A percentile compares a stretch with the other conserved stretches of the same genome.
Conservation (phyloP, 2,113 vertebrate genomes). For the Carassius carassius region DNA sequence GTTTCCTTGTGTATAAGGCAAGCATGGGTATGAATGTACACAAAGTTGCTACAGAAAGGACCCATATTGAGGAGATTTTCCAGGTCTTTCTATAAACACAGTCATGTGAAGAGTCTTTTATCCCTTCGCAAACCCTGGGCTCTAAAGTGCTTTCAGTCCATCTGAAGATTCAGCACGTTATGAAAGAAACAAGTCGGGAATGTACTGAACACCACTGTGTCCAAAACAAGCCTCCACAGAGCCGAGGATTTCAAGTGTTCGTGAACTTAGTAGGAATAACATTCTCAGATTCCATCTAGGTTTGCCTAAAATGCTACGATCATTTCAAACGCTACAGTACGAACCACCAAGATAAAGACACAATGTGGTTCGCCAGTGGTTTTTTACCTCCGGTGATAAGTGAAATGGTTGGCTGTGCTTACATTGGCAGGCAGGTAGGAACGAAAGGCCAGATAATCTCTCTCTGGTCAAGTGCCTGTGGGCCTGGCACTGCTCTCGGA, state of each 20-base stretch:
- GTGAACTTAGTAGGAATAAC: constrained; percentile 22
- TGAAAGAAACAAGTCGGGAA: constrained; percentile 22
- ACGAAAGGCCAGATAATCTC: constrained; percentile 12
- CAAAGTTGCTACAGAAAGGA: not conserved
- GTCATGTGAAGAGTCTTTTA: constrained; percentile 37
- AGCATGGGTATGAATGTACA: not conserved
- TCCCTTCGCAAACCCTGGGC: not conserved
- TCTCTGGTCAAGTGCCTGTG: constrained; percentile 21
- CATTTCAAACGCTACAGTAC: constrained; percentile 11
- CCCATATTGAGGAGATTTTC: constrained; percentile 15
- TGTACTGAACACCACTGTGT: constrained; percentile 18
- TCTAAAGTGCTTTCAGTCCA: constrained; percentile 38
- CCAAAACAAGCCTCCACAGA: constrained; percentile 18
- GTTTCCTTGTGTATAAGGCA: not conserved
- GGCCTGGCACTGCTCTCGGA: not conserved
- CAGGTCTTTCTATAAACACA: constrained; percentile 39
- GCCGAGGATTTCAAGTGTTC: constrained; percentile 32
- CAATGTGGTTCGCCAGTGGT: not conserved
- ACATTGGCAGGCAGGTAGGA: not conserved
- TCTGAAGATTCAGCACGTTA: constrained; percentile 34
- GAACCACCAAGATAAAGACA: constrained; percentile 6
- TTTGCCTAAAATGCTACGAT: not conserved
- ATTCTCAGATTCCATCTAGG: constrained; percentile 1
- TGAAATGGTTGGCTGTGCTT: constrained; percentile 18
- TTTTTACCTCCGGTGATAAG: not conserved